Conservation (phyloP, 2,113 vertebrate genomes). For the Haplochromis burtoni region DNA sequence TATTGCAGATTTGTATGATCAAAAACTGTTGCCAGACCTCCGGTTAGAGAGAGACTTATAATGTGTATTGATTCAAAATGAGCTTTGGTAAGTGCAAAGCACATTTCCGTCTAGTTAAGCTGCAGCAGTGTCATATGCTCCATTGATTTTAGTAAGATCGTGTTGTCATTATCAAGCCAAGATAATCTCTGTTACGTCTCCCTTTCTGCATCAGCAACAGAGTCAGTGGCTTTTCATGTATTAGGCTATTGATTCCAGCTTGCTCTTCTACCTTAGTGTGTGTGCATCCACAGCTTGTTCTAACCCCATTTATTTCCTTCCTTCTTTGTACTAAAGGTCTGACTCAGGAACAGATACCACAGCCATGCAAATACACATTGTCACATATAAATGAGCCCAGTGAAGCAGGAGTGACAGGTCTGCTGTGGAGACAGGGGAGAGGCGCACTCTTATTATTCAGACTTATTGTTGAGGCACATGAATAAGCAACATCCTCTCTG, state of each 20-base stretch:
- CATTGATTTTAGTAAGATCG: constrained; percentile 43
- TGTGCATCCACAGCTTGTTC: neutral
- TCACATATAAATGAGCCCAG: neutral
- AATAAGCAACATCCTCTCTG: neutral
- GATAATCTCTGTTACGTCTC: constrained; percentile 31
- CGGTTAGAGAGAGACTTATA: neutral
- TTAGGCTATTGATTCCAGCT: constrained; percentile 6
- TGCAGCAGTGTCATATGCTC: constrained; percentile 11
- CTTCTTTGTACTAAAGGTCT: neutral
- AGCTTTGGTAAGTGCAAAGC: constrained; percentile 19
- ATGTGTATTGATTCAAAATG: constrained; percentile 12
- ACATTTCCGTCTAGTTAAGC: constrained; percentile 37
- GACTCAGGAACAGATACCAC: neutral
- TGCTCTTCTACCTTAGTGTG: neutral
- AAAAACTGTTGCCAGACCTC: constrained; percentile 20
- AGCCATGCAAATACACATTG: neutral
- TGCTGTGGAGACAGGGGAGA: neutral
- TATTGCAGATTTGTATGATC: constrained; percentile 34
- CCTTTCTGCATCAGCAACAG: constrained; percentile 7
- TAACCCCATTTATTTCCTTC: neutral
- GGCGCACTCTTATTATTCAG: neutral
- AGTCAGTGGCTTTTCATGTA: neutral
- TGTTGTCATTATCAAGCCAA: constrained; percentile 45
- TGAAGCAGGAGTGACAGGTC: neutral
- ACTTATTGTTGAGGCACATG: neutral